Base-by-base conservation (phyloP, 1,140 invertebrate species). In the Phymastichus coffea region DNA sequence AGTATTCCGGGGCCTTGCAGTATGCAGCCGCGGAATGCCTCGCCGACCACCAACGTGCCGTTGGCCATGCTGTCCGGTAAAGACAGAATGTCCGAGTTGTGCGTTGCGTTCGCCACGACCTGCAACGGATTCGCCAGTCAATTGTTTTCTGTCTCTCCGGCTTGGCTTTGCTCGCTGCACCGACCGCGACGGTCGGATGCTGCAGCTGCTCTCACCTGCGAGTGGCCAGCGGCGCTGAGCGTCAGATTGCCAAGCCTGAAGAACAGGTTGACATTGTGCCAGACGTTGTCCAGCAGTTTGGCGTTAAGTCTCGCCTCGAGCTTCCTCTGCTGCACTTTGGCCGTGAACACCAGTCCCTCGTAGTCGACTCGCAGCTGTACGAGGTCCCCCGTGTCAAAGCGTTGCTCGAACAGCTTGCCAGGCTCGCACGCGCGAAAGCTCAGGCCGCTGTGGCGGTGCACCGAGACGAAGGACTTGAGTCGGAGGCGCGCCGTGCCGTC, bases 1-100 rank as follows among this genome's bases (percentile, higher is more conserved):
- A 90, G 83, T 17, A 94, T 82, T 51, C 88, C 87, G 4, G 91
- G 91, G 14, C 92, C 92, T 82, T 93, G 88, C 55, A 90, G 82
- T 25, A 94, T 84, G 72, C 92, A 94, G 53, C 92, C 92, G 66
- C 83, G 85, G 79, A 92, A 93, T 57, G 86, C 83, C 71, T 88
- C 88, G 23, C 91, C 92, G 56, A 94, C 85, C 60, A 88, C 85
- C 63, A 93, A 75, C 79, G 51, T 86, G 80, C 68, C 83, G 77
- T 72, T 83, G 74, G 68, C 79, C 4, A 12, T 6, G 35, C 77
- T 76, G 60, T 87, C 87, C 38, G 87, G 83, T 61, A 87, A 83
- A 33, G 83, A 84, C 37, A 92, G 75, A 57, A 92, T 81, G 63
- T 88, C 87, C n/a, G 83, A 82, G 70, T 91, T 89, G 75, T 86